Conservation (phyloP, 2,888 invertebrate genomes). For the Eupithecia vulgata region DNA sequence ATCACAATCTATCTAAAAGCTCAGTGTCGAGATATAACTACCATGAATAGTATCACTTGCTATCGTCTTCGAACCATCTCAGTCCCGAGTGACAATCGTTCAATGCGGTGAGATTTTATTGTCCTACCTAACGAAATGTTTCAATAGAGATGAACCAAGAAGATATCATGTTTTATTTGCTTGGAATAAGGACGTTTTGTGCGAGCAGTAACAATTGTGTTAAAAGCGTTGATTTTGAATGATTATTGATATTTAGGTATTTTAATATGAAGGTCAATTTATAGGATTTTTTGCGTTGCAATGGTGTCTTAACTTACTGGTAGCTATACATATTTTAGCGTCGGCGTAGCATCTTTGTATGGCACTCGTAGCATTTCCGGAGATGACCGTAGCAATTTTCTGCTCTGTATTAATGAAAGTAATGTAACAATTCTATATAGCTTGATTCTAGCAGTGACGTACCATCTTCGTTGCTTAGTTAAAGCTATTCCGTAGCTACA, state of each 20-base stretch:
- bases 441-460: neutral
- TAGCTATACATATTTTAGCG: neutral
- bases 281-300: neutral
- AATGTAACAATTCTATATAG: neutral
- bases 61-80: slow-evolving; percentile 41
- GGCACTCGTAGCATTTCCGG: neutral
- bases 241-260: neutral
- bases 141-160: slow-evolving; percentile 34
- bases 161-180: neutral
- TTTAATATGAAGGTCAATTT: neutral
- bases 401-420: too few species aligned
- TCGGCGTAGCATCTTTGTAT: neutral
- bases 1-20: slow-evolving; percentile 47
- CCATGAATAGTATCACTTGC: slow-evolving; percentile 46
- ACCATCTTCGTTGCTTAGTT: neutral
- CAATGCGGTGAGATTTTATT: slow-evolving; percentile 46
- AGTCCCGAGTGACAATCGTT: slow-evolving; percentile 52
- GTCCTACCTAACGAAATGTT: slow-evolving; percentile 48
- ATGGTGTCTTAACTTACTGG: neutral
- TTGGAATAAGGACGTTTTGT: neutral
- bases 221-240: neutral
- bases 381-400: too few species aligned
- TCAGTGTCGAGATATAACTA: slow-evolving; percentile 38
- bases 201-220: neutral
- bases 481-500: too few species aligned